A percentile compares a stretch with the other conserved stretches of the same genome.
These are phyloP conservation scores for Uloborus diversus DNA, from an alignment of 1,140 invertebrate species.

Conservation along the genomic window DNA sequence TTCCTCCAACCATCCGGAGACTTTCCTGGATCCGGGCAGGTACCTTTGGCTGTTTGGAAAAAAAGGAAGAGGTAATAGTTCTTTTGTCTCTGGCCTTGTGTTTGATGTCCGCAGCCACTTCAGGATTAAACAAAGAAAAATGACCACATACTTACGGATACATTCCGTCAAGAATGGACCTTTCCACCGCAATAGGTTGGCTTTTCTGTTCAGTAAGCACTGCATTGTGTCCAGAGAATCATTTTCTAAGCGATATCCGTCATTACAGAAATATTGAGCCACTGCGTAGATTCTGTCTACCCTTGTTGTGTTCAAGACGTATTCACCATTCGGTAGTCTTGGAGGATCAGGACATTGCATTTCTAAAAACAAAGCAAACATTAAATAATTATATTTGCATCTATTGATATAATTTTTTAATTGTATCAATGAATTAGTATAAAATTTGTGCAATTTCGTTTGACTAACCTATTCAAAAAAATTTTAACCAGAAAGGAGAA, in stretches of 20 bases:
- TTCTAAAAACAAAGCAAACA: conserved; percentile 2
- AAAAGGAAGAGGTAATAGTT: not conserved
- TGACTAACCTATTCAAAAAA: too few relatives aligned
- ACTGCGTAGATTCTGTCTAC: not conserved
- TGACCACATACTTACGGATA: conserved; percentile 2
- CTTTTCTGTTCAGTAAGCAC: not conserved
- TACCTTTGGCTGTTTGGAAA: conserved; percentile 16
- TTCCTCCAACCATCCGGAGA: conserved; percentile 19
- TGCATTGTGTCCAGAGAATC: not conserved
- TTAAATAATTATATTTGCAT: too few relatives aligned
- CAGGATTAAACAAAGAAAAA: not conserved
- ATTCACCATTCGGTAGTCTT: not conserved
- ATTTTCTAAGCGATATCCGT: conserved; percentile 21
- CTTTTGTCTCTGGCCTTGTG: not conserved
- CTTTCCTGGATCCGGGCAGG: conserved; percentile 35
- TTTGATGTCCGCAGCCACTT: not conserved
- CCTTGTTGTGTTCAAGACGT: not conserved
- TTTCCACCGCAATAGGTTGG: not conserved
- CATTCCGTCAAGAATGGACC: not conserved
- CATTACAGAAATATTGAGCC: conserved; percentile 2
- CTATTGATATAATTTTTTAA: too few relatives aligned
- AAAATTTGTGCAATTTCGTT: too few relatives aligned
- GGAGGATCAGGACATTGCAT: conserved; percentile 28
- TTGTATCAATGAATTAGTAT: too few relatives aligned
- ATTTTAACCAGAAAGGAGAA: too few relatives aligned